A percentile compares a stretch with the other conserved stretches of the same genome.
Conservation (phyloP, 2,797 vertebrate species). For the Notamacropus eugenii region DNA sequence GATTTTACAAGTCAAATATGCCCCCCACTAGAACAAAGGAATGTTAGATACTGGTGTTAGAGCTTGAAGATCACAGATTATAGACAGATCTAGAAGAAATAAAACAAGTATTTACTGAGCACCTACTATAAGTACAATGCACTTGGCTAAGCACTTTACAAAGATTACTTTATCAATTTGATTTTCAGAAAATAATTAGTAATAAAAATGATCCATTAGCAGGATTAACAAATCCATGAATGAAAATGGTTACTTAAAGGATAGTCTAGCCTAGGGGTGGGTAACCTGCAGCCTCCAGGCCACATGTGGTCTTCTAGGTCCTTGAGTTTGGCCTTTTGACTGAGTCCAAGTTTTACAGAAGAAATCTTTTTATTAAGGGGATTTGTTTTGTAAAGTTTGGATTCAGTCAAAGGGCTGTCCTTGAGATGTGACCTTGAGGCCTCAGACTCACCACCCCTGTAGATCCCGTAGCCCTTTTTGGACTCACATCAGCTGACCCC, state of each 20-base stretch:
- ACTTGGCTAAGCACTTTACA: background rate
- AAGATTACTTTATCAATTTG: background rate
- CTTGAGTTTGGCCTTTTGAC: too few relatives aligned
- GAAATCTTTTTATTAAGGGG: too few relatives aligned
- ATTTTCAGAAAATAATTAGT: constrained; percentile 52
- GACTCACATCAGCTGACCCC: constrained; percentile 50
- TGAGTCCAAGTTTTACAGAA: too few relatives aligned
- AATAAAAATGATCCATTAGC: constrained; percentile 20
- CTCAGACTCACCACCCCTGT: too few relatives aligned
- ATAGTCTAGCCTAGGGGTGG: background rate
- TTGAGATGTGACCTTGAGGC: too few relatives aligned
- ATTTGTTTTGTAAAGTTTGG: too few relatives aligned
- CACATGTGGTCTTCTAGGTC: too few relatives aligned
- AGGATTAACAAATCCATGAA: constrained; percentile 43
- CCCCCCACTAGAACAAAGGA: background rate
- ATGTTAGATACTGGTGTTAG: background rate
- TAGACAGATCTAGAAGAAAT: background rate
- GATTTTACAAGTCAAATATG: background rate
- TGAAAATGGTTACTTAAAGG: constrained; percentile 49
- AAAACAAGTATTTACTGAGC: background rate
- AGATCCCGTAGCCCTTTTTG: background rate
- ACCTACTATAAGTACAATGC: background rate
- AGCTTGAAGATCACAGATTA: background rate
- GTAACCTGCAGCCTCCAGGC: too few relatives aligned
- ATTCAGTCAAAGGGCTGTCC: too few relatives aligned